These are phyloP conservation scores for Sinosuthora webbiana DNA, from an alignment of 2,113 vertebrate species.

Conservation along the genomic window DNA sequence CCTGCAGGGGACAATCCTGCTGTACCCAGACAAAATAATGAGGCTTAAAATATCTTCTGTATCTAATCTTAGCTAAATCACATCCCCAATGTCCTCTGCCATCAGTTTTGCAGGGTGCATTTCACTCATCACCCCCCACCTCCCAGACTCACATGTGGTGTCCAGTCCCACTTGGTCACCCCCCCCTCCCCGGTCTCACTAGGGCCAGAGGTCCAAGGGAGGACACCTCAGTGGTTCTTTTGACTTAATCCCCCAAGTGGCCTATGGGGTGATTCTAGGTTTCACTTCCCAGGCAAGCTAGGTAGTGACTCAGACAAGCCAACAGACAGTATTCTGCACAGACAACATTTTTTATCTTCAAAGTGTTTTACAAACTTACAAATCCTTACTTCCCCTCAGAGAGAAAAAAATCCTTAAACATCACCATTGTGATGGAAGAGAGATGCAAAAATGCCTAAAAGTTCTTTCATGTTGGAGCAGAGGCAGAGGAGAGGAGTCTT, in stretches of 20 bases:
- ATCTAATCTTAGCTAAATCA: not conserved
- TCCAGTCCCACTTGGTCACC: not conserved
- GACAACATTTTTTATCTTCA: not conserved
- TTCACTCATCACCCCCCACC: accelerated
- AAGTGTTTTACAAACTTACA: slow-evolving; percentile 23
- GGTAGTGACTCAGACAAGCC: not conserved
- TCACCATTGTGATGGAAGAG: not conserved
- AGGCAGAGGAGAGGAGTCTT: not conserved
- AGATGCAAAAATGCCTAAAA: not conserved
- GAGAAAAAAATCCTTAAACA: not conserved
- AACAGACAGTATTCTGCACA: not conserved
- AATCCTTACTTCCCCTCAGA: not conserved
- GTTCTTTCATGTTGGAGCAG: not conserved
- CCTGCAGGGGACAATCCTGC: not conserved
- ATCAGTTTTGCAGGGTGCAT: not conserved
- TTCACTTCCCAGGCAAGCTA: not conserved
- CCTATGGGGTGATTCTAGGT: not conserved
- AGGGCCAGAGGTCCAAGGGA: not conserved
- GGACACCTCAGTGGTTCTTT: not conserved
- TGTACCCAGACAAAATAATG: not conserved
- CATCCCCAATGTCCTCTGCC: not conserved
- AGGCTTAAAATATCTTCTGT: slow-evolving; percentile 1
- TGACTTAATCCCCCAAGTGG: not conserved
- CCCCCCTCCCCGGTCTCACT: not conserved
- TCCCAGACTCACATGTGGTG: accelerated